A percentile compares a stretch with the other conserved stretches of the same genome.
These are phyloP conservation scores for Anthonomus grandis DNA, from an alignment of 1,140 invertebrate genomes.

Conservation along the genomic window DNA sequence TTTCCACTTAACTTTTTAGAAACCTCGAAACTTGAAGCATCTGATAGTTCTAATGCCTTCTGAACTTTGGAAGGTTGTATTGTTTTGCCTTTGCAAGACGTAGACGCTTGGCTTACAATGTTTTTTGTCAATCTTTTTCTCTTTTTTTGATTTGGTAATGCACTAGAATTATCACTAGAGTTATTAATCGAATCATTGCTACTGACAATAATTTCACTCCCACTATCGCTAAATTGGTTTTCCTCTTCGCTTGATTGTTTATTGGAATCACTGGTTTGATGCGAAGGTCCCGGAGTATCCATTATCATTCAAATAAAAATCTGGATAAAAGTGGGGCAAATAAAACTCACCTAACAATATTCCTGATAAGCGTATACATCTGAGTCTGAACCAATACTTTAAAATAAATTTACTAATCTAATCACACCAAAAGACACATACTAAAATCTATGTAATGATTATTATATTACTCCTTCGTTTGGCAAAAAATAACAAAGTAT, in stretches of 20 bases:
- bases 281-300: conserved; percentile 3
- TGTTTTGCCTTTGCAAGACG: not conserved
- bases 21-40: conserved; percentile 1
- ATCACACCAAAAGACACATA: too few relatives aligned
- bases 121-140: conserved; percentile 3
- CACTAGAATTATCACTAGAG: conserved; percentile 1
- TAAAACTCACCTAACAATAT: conserved; percentile 1
- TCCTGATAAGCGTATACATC: not conserved
- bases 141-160: conserved; percentile 4
- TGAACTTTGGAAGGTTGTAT: conserved; percentile 1
- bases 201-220: conserved; percentile 4
- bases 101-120: not conserved
- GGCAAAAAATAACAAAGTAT: too few relatives aligned
- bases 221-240: conserved; percentile 1
- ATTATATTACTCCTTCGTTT: too few relatives aligned
- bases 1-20: not conserved
- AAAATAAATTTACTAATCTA: too few relatives aligned
- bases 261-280: conserved; percentile 3
- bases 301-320: conserved; percentile 2
- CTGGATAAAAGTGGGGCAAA: not conserved
- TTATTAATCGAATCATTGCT: conserved; percentile 4
- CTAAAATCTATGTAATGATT: too few relatives aligned
- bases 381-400: not conserved
- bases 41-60: conserved; percentile 1
- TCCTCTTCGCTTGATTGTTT: conserved; percentile 1